A percentile compares a stretch with the other conserved stretches of the same genome.
Evolutionary conservation across 2,797 vertebrate genomes (phyloP).

Genomic region (Ctenopoma kingsleyae): DNA sequence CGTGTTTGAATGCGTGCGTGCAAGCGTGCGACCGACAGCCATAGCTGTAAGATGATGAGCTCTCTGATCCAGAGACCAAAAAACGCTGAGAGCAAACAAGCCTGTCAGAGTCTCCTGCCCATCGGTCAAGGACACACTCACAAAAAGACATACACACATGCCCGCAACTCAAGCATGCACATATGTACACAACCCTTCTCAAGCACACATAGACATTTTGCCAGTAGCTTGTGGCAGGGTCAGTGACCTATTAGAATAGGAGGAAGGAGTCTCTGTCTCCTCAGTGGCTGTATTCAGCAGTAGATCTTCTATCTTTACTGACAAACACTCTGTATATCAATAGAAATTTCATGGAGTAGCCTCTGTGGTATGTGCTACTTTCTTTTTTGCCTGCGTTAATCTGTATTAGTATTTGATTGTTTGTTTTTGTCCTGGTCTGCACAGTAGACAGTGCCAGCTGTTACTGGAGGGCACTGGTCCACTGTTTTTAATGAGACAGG

Average conservation of each 20-base stretch:
- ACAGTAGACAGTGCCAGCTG: conserved; percentile 57
- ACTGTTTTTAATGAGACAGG: conserved; percentile 74
- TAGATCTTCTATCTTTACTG: conserved; percentile 38
- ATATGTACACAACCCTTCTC: conserved; percentile 56
- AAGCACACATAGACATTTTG: conserved; percentile 63
- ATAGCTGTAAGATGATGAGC: conserved; percentile 73
- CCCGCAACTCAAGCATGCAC: conserved; percentile 57
- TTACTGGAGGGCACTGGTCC: conserved; percentile 70
- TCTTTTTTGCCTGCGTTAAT: conserved; percentile 43
- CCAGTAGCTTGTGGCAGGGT: conserved; percentile 68
- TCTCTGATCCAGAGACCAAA: conserved; percentile 72
- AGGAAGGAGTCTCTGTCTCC: conserved; percentile 57
- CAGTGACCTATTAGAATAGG: conserved; percentile 59
- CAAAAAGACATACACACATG: conserved; percentile 36
- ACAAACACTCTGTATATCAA: conserved; percentile 47
- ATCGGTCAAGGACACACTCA: conserved; percentile 74
- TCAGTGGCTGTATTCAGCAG: conserved; percentile 40
- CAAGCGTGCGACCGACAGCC: conserved; percentile 48
- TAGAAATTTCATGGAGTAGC: conserved; percentile 43
- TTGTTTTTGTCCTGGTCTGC: conserved; percentile 53
- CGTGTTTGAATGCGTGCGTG: conserved; percentile 12
- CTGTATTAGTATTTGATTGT: conserved; percentile 67
- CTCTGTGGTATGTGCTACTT: conserved; percentile 27
- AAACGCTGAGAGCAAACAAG: conserved; percentile 68
- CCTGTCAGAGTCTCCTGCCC: conserved; percentile 79